Evolutionary conservation across 2,113 vertebrate genomes (phyloP).

Genomic region (Catharus bicknelli): DNA sequence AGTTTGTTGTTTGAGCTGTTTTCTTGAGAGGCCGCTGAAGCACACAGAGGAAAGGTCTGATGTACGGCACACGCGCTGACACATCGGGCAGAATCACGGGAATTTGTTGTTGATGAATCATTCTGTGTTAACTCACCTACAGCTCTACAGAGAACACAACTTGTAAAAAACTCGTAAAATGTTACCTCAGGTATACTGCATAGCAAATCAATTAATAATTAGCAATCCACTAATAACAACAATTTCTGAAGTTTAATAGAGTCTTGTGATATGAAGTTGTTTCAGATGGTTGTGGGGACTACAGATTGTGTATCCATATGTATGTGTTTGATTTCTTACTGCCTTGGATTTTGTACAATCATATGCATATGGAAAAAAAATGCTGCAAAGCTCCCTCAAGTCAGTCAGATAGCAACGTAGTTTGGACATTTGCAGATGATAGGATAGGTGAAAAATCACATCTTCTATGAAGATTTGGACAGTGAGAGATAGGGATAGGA

Average conservation of each 20-base stretch:
- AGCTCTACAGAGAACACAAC: background rate
- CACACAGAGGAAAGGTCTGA: accelerated
- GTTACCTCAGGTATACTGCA: background rate
- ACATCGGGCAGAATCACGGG: accelerated
- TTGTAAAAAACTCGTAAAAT: background rate
- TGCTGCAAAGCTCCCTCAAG: background rate
- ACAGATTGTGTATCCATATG: background rate
- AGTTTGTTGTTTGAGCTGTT: background rate
- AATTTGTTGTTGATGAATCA: background rate
- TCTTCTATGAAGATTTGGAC: background rate
- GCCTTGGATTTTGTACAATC: background rate
- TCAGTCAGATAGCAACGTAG: background rate
- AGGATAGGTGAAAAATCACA: background rate
- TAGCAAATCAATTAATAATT: background rate
- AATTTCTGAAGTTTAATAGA: background rate
- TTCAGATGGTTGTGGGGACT: background rate
- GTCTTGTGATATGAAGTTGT: background rate
- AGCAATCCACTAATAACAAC: background rate
- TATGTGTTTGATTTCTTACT: background rate
- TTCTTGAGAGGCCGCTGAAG: background rate
- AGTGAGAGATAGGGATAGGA: background rate
- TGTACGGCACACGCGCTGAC: accelerated
- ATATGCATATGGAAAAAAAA: background rate
- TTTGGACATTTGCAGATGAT: background rate
- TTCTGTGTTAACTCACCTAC: background rate